Percentiles rank a stretch among this genome's conserved stretches.
These are phyloP conservation scores for Seira sanloemensis DNA, from an alignment of 2,888 invertebrate genomes.

Conservation along the genomic window DNA sequence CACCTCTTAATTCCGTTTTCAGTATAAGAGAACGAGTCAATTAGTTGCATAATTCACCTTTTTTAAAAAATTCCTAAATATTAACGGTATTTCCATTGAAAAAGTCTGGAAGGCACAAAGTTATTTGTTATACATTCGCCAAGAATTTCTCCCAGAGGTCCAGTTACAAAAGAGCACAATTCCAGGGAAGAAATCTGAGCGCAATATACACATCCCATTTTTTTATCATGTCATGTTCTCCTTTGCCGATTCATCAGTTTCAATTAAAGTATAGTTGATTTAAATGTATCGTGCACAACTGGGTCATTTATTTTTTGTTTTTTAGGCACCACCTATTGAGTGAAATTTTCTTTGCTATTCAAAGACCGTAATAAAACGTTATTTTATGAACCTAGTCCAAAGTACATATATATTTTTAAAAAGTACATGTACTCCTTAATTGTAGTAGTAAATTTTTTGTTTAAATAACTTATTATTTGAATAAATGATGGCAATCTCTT, in stretches of 20 bases:
- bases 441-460: conserved; percentile 6
- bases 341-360: conserved; percentile 16
- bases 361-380: conserved; percentile 9
- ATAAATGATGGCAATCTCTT: conserved; percentile 43
- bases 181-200: conserved; percentile 1
- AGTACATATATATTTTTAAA: not conserved
- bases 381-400: not conserved
- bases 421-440: too few relatives aligned
- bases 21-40: conserved; percentile 7
- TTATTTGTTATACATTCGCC: conserved; percentile 59
- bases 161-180: conserved; percentile 7
- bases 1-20: not conserved
- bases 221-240: conserved; percentile 7
- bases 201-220: conserved; percentile 2
- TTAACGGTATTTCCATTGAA: conserved; percentile 43
- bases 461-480: conserved; percentile 9
- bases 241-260: conserved; percentile 9
- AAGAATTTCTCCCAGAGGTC: conserved; percentile 23
- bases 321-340: conserved; percentile 19
- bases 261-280: not conserved
- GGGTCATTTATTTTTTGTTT: not conserved
- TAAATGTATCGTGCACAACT: conserved; percentile 6
- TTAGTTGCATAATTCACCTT: conserved; percentile 9
- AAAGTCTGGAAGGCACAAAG: conserved; percentile 64
- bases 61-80: not conserved